Evolutionary conservation across 2,113 vertebrate genomes (phyloP).

Genomic region (Synodontis membranacea): DNA sequence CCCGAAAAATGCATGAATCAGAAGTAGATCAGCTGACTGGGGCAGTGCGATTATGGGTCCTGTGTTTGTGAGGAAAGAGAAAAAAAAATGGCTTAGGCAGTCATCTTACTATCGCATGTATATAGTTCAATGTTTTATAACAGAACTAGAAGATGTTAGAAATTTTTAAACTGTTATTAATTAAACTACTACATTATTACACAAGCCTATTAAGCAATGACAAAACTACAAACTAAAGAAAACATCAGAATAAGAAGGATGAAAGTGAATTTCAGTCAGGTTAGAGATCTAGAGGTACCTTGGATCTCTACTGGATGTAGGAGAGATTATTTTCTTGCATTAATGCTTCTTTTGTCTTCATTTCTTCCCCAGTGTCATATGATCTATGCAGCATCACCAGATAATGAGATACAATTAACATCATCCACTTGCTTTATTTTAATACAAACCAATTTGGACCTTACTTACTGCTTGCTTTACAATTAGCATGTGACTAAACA

Average conservation of each 20-base stretch:
- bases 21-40: constrained; percentile 44
- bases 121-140: neutral
- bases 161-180: neutral
- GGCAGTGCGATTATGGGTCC: constrained; percentile 44
- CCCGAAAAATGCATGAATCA: constrained; percentile 31
- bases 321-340: constrained; percentile 61
- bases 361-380: constrained; percentile 71
- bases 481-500: constrained; percentile 1
- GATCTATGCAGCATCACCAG: constrained; percentile 67
- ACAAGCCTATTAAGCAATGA: neutral
- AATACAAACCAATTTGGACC: neutral
- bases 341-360: constrained; percentile 62
- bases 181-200: neutral
- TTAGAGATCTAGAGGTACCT: constrained; percentile 59
- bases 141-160: neutral
- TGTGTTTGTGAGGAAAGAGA: constrained; percentile 42
- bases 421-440: constrained; percentile 5
- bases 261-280: neutral
- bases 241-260: neutral
- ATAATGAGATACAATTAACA: constrained; percentile 64
- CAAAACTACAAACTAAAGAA: constrained; percentile 14
- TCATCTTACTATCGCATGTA: neutral
- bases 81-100: neutral
- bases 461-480: neutral
- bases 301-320: constrained; percentile 52